These are phyloP conservation scores for Aurelia coerulea DNA, from an alignment of 30 jellyfish, hydroid and myxozoan genomes.

Conservation along the genomic window DNA sequence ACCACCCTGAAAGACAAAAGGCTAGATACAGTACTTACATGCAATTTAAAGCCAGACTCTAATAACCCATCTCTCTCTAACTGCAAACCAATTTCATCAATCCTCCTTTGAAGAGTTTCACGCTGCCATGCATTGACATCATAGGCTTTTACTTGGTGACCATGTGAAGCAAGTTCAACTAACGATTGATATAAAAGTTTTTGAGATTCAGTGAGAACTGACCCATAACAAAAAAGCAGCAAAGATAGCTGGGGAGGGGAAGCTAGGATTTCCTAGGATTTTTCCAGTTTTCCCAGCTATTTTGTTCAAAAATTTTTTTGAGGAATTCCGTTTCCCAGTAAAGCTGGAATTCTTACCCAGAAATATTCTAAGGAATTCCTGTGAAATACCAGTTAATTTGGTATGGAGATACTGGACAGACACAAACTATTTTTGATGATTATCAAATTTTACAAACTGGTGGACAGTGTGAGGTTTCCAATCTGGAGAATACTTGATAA, in stretches of 20 bases:
- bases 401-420: not conserved
- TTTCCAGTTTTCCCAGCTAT: no score
- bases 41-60: constrained; percentile 24
- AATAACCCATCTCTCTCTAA: constrained; percentile 19
- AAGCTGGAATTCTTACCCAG: no score
- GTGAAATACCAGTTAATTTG: no score
- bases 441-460: not conserved
- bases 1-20: no score
- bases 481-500: not conserved
- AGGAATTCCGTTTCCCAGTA: no score
- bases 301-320: no score
- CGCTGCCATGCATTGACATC: constrained; percentile 28
- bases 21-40: constrained; percentile 3
- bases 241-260: no score
- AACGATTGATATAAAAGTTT: not conserved
- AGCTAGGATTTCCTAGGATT: no score
- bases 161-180: constrained; percentile 37
- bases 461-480: no score
- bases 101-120: constrained; percentile 22
- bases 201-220: not conserved
- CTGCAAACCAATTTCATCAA: not conserved
- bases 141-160: constrained; percentile 26
- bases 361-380: no score
- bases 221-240: no score
- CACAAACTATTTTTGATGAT: not conserved